Evolutionary conservation across 2,113 vertebrate genomes (phyloP), one percentile per base, ranked within the genome.

Genomic region (Orthonyx spaldingii): DNA sequence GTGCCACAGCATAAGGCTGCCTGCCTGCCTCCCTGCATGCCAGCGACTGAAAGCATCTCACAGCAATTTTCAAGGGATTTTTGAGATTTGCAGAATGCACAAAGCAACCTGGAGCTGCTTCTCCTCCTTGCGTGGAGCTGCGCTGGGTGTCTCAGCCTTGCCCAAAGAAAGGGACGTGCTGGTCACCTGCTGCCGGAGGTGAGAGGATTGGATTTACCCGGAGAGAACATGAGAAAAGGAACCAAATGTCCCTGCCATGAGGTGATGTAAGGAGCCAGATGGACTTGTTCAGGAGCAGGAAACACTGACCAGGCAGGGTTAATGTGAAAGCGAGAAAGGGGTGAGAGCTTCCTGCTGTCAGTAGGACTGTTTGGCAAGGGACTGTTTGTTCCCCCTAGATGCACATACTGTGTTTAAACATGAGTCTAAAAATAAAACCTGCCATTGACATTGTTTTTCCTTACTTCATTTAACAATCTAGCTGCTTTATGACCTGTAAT

Each of bases 401-500:
- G 84, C 85, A 90, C 60, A 90, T 28, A 82, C 68, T 69, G 87
- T 93, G 84, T 89, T 93, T 95, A 94, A 96, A 91, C 76, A 94
- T 2, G 61, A 77, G 27, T 37, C 90, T 94, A 95, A 96, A 96
- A 94, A 94, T 95, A 95, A 96, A 96, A 77, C 61, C 76, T 80
- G 44, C 81, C 89, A 84, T 60, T 94, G 94, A 94, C 93, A 97
- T 93, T 96, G 95, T 95, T 96, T 94, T 91, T 92, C 65, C 90
- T 94, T 94, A 93, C 96, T 94, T 96, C 90, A 94, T 97, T 97
- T 93, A 96, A 85, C 95, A 96, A 96, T 89, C 86, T 91, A 70
- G 52, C 84, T 96, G 85, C 89, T 96, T 96, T 97, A 94, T 94
- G 94, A 96, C 94, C 94, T 92, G 75, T 87, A 95, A 93, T 95